These are phyloP conservation scores for Drosophila lini DNA, from an alignment of 1,140 invertebrate species.

Conservation along the genomic window DNA sequence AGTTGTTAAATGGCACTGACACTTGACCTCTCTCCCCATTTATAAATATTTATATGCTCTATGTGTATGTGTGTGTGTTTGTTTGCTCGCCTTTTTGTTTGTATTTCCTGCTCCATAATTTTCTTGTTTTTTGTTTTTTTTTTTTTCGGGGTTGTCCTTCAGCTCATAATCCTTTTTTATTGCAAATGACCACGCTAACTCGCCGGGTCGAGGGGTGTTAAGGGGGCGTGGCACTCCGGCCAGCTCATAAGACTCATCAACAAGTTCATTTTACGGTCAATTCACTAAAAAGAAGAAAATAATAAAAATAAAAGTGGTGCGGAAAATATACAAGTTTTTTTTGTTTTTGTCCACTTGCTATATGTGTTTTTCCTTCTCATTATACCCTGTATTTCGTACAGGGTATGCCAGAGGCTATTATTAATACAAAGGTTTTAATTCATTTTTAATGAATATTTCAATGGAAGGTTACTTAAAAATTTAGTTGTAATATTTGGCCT, in stretches of 20 bases:
- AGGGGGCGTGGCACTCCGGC: slow-evolving; percentile 33
- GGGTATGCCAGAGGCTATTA: neutral
- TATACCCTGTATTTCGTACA: slow-evolving; percentile 8
- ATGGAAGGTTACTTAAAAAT: no score
- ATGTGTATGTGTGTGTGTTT: slow-evolving; percentile 10
- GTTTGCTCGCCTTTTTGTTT: slow-evolving; percentile 24
- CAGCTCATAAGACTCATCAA: slow-evolving; percentile 82
- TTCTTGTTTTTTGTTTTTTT: slow-evolving; percentile 24
- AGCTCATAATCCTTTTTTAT: slow-evolving; percentile 82
- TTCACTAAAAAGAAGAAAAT: slow-evolving; percentile 75
- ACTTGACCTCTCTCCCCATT: slow-evolving; percentile 52
- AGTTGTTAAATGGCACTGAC: slow-evolving; percentile 80
- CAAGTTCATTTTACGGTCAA: slow-evolving; percentile 84
- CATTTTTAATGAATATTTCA: no score
- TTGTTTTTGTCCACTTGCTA: slow-evolving; percentile 39
- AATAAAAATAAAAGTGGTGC: slow-evolving; percentile 12
- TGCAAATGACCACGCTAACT: slow-evolving; percentile 82
- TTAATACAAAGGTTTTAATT: neutral
- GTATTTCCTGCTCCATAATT: slow-evolving; percentile 39
- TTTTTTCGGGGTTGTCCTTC: slow-evolving; percentile 68
- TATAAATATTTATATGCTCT: slow-evolving; percentile 76
- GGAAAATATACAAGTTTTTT: slow-evolving; percentile 3
- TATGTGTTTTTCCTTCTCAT: slow-evolving; percentile 9
- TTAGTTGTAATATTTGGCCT: no score
- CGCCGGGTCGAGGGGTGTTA: slow-evolving; percentile 6